Evolutionary conservation across 2,888 invertebrate species (phyloP), one percentile per base, ranked within the genome.

Genomic region (Altica lythri): DNA sequence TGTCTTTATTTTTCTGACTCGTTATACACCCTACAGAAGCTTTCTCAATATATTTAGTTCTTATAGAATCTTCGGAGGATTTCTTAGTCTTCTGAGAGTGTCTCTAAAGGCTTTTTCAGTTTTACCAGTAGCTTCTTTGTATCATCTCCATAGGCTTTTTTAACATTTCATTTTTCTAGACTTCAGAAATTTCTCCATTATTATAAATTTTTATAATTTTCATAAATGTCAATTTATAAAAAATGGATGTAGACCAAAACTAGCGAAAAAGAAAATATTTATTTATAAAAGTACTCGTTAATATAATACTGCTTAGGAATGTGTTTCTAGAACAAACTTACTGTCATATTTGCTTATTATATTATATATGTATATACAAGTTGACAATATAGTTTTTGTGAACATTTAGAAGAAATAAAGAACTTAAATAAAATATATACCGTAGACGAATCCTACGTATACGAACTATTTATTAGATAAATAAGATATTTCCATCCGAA

Each of bases 291-390:
- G 49, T 40, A 32, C 37, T 37, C 46, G 35, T 37, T 46, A 46
- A 37, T 46, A 17, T 46, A 49, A 40, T 49, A 42, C 42, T 42
- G 49, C 49, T 49, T 49, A 32, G 34, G 38, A 49, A 49, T 40
- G 40, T 48, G 48, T 48, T 48, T 40, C 38, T 48, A 19, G 38
- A 48, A 49, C 40, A 49, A 42, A 49, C 40, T 30, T 18, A 40
- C 45, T 45, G 18, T 40, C 29, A 47, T 40, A 47, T 47, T n/a
- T 32, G 53, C 53, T 53, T n/a, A n/a, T n/a, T n/a, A n/a, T n/a
- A n/a, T n/a, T n/a, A n/a, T n/a, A n/a, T n/a, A n/a, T 22, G 13
- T 53, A 45, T 44, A 38, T 46, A 50, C 38, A 47, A 18, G 42
- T 46, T 53, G 53, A 47, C 53, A 53, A 53, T 53, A 53, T 34